Conservation (phyloP, 2,113 vertebrate species). For the Montifringilla adamsi region DNA sequence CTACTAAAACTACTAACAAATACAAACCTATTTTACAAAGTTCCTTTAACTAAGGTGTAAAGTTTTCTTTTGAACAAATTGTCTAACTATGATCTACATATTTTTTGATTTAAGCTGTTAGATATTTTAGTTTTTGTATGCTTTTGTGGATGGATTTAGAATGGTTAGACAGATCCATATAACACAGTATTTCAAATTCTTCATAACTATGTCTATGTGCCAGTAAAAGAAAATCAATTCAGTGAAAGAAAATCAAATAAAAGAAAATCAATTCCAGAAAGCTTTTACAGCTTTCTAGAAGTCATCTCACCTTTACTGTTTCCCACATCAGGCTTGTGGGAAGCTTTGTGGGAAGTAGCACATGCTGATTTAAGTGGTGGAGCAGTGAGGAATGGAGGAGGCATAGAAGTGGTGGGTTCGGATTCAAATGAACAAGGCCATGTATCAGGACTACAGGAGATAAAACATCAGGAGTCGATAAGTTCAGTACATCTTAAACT, state of each 20-base stretch:
- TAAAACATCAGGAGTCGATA: background rate
- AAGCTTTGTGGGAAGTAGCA: background rate
- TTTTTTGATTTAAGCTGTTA: background rate
- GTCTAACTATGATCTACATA: background rate
- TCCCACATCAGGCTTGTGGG: background rate
- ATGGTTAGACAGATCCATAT: background rate
- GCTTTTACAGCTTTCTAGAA: background rate
- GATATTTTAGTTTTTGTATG: background rate
- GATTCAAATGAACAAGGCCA: background rate
- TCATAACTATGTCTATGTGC: background rate
- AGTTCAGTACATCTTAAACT: background rate
- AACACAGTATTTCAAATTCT: background rate
- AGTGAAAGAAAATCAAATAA: background rate
- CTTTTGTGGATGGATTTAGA: background rate
- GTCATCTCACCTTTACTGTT: background rate
- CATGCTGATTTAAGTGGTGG: background rate
- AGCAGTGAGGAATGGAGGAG: background rate
- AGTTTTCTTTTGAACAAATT: background rate
- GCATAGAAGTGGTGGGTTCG: rapidly evolving
- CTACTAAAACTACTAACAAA: background rate
- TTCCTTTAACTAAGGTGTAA: background rate
- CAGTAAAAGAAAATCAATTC: background rate
- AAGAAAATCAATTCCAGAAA: background rate
- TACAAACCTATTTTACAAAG: background rate
- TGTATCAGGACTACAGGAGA: background rate